Base-by-base conservation (phyloP, 2,888 invertebrate genomes). In the Drosophila cyrtoloma region DNA sequence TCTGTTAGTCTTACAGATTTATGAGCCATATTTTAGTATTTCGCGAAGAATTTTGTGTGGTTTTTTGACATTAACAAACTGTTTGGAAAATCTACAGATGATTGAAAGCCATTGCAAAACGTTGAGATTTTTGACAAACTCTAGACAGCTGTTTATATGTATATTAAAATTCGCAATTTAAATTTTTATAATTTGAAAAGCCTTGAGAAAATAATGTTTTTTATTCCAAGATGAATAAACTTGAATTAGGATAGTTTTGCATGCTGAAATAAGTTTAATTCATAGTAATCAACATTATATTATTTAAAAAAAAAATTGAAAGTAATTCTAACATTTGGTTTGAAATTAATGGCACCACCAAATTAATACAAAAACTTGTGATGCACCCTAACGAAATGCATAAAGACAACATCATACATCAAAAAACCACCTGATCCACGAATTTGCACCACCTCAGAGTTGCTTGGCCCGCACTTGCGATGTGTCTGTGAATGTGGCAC, bases 1-100 rank as follows among this genome's bases (percentile, higher is more conserved):
- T 75, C 81, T 81, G 88, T 79, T 75, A 84, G 78, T 63, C 64
- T 68, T 70, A 59, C 61, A 77, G 88, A 86, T 86, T 86, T 90
- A 86, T 84, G 79, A 56, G 59, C 78, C 78, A 82, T 89, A 89
- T 85, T 81, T 82, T 63, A 75, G 56, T 37, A 51, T 55, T 44
- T 26, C 56, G 57, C 68, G 63, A 60, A 78, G 66, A 74, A 56
- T 52, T 79, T 77, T 81, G 64, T 71, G 67, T 63, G 70, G 59
- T 55, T 79, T 60, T n/a, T 26, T 19, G 56, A 52, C 57, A 64
- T n/a, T 64, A 30, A 55, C 58, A 72, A 39, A 12, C 60, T 42
- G 57, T 42, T 47, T 52, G 35, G 28, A 61, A 57, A 39, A 65
- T 30, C n/a, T 28, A 26, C 19, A 52, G 51, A 51, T 56, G 22